Conservation (phyloP, 2,888 invertebrate species). For the Aleiodes alternator region DNA sequence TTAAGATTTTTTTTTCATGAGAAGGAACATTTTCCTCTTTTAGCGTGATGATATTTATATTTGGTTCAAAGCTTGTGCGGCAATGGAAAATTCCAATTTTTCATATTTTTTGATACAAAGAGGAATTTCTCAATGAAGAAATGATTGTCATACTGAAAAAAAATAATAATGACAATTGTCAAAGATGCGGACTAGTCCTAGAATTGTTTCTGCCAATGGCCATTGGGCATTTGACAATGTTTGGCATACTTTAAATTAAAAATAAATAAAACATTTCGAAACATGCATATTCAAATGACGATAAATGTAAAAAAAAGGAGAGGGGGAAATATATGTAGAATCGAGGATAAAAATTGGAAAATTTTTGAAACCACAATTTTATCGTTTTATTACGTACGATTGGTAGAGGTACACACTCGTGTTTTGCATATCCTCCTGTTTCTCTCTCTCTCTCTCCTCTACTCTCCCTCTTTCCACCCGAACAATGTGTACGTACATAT, state of each 20-base stretch:
- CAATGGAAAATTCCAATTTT: no score
- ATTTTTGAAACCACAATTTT: constrained; percentile 20
- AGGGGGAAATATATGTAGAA: neutral
- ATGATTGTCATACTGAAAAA: no score
- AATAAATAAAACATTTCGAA: neutral
- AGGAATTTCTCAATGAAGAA: no score
- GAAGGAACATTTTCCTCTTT: no score
- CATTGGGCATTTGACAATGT: neutral
- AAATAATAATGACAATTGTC: no score
- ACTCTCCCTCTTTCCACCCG: neutral
- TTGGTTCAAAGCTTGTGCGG: no score
- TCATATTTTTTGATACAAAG: no score
- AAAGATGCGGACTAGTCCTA: neutral
- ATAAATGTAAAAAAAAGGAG: neutral
- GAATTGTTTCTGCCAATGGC: neutral
- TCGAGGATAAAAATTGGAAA: neutral
- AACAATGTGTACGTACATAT: constrained; percentile 21
- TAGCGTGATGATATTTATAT: no score
- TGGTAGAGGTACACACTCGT: constrained; percentile 17
- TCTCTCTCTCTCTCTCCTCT: no score
- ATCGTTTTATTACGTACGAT: neutral
- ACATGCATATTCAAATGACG: neutral
- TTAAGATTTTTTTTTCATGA: no score
- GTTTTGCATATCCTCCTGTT: constrained; percentile 21
- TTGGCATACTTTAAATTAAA: neutral